phyloP scores from a whole-genome alignment of 2,888 invertebrate species.

The Ophion slaviceki region DNA sequence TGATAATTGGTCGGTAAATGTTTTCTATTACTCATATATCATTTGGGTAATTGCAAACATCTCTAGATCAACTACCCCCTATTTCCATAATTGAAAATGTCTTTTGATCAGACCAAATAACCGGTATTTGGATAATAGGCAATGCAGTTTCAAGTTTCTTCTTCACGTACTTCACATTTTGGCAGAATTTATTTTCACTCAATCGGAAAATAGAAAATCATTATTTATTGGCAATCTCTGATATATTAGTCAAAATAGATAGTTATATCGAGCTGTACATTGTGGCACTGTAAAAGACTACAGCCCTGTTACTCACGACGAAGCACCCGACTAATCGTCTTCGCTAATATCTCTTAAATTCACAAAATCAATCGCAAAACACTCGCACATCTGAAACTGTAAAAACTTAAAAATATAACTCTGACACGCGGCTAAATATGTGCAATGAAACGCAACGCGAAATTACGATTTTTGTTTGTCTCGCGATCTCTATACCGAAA shows the following conservation, averaged over 20 bases:
- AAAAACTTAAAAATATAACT: constrained; percentile 41
- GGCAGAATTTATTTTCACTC: neutral
- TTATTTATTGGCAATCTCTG: no score
- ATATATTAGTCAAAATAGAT: constrained; percentile 9
- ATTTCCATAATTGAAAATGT: neutral
- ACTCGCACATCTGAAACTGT: constrained; percentile 34
- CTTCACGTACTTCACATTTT: no score
- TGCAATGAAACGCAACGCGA: constrained; percentile 17
- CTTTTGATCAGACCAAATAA: neutral
- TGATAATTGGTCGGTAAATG: neutral
- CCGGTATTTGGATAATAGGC: neutral
- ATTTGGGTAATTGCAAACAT: neutral
- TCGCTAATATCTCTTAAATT: constrained; percentile 40
- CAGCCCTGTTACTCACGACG: constrained; percentile 47
- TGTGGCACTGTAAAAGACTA: constrained; percentile 29
- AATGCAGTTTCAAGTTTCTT: no score
- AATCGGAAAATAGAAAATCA: neutral
- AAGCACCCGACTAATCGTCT: constrained; percentile 45
- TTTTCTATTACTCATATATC: neutral
- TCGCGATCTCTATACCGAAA: neutral
- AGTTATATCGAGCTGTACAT: constrained; percentile 63
- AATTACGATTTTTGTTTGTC: neutral
- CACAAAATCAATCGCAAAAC: constrained; percentile 36
- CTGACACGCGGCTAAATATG: constrained; percentile 27
- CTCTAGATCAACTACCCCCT: neutral